Evolutionary conservation across 2,797 vertebrate genomes (phyloP).

Genomic region (Benthosema pterotum): DNA sequence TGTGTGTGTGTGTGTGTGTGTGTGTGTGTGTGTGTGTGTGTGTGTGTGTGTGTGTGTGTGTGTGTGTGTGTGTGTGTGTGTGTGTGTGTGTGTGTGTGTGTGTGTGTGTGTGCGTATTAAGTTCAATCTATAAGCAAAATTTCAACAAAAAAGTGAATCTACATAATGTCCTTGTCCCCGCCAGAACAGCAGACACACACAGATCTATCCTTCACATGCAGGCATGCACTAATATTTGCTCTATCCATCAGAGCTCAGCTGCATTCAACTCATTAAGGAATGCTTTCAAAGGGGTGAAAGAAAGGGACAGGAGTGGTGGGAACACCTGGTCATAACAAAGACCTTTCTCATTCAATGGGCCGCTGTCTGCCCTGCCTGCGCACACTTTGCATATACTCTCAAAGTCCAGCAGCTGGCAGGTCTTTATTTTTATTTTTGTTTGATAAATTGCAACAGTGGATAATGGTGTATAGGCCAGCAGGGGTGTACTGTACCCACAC

Average conservation of each 20-base stretch:
- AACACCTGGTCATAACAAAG: conserved; percentile 52
- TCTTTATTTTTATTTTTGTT: too few relatives aligned
- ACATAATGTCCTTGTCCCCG: conserved; percentile 58
- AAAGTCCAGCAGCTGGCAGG: conserved; percentile 45
- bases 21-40: too few relatives aligned
- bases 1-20: too few relatives aligned
- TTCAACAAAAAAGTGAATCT: conserved; percentile 60
- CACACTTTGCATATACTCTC: conserved; percentile 12
- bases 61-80: too few relatives aligned
- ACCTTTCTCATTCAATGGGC: conserved; percentile 49
- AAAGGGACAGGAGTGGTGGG: conserved; percentile 28
- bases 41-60: too few relatives aligned
- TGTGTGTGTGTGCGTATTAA: too few relatives aligned
- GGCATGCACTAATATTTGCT: conserved; percentile 81
- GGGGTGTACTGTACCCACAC: too few relatives aligned
- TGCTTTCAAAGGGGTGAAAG: conserved; percentile 55
- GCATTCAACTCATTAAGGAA: conserved; percentile 62
- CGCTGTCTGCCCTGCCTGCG: too few relatives aligned
- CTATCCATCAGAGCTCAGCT: conserved; percentile 63
- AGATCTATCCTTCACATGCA: conserved; percentile 46
- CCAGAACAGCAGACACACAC: conserved; percentile 64
- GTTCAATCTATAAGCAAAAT: conserved; percentile 60
- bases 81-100: too few relatives aligned
- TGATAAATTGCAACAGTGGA: too few relatives aligned
- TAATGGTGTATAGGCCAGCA: background rate